Percentiles rank a stretch among this genome's conserved stretches.
These are phyloP conservation scores for Pseudomyrmex concolor DNA, from an alignment of 1,140 invertebrate species.

Conservation along the genomic window DNA sequence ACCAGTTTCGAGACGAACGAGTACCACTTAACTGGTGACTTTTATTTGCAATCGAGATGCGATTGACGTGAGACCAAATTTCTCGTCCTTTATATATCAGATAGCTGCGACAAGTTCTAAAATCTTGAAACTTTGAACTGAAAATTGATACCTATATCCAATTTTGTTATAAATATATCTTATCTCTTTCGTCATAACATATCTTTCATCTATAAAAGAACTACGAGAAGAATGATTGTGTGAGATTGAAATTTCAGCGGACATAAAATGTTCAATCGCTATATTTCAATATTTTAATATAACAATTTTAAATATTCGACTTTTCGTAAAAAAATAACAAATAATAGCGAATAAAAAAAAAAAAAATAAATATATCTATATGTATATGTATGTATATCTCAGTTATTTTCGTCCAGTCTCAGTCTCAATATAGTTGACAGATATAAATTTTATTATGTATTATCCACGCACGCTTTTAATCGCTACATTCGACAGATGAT, in stretches of 20 bases:
- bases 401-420: neutral
- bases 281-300: slow-evolving; percentile 19
- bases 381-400: neutral
- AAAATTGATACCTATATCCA: neutral
- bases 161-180: neutral
- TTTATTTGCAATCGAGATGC: slow-evolving; percentile 49
- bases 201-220: neutral
- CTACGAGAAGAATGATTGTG: neutral
- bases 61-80: slow-evolving; percentile 33
- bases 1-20: slow-evolving; percentile 57
- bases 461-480: slow-evolving; percentile 25
- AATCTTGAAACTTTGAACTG: neutral
- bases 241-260: neutral
- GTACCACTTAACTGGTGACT: slow-evolving; percentile 47
- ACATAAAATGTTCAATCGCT: neutral
- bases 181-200: neutral
- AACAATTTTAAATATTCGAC: slow-evolving; percentile 15
- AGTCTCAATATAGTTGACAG: neutral
- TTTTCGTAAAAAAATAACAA: neutral
- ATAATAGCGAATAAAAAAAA: neutral
- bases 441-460: neutral
- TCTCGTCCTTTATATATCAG: neutral
- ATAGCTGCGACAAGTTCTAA: neutral
- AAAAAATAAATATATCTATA: too few relatives aligned
- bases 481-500: slow-evolving; percentile 1